Evolutionary conservation across 2,113 vertebrate species (phyloP), one percentile per base, ranked within the genome.

Genomic region (Scatophagus argus): DNA sequence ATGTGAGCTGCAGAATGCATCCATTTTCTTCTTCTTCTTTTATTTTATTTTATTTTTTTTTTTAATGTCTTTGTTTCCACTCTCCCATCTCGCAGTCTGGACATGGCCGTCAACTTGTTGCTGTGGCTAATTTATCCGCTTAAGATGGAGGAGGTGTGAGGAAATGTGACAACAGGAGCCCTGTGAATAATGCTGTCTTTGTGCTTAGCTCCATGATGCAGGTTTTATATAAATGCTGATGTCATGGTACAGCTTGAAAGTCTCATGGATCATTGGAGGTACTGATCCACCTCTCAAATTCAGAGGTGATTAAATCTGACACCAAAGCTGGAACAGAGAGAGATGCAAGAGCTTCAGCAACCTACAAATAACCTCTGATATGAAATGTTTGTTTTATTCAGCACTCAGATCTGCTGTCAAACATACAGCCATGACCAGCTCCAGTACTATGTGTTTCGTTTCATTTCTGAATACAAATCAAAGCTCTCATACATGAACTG

Each of bases 1-100:
- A 88, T 86, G 73, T 54, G 84, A 93, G 84, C 88, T 80, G 79
- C 84, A 88, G 74, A 88, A 84, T 89, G 82, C 55, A 61, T 88
- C 78, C 62, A 38, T 84, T 76, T 70, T 83, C 44, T 54, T 39
- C 29, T 55, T 62, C 17, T 38, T n/a, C 14, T 51, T 43, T 21
- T 41, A 4, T 41, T 27, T 47, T 23, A 29, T 5, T 23, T 1
- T 11, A 3, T 27, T 17, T 8, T 27, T 60, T 10, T 13, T n/a
- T n/a, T n/a, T n/a, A n/a, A n/a, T n/a, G n/a, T n/a, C 47, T 71
- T 72, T 75, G 55, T 74, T 79, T 87, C 39, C 38, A 58, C 60
- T 19, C 74, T 66, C 68, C 59, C 34, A 55, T 74, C 82, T 65
- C 67, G 9, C 59, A 81, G 82, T 89, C 81, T 92, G 89, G 87